phyloP scores from a whole-genome alignment of 2,113 vertebrate species.

The Ailuropoda melanoleuca region DNA sequence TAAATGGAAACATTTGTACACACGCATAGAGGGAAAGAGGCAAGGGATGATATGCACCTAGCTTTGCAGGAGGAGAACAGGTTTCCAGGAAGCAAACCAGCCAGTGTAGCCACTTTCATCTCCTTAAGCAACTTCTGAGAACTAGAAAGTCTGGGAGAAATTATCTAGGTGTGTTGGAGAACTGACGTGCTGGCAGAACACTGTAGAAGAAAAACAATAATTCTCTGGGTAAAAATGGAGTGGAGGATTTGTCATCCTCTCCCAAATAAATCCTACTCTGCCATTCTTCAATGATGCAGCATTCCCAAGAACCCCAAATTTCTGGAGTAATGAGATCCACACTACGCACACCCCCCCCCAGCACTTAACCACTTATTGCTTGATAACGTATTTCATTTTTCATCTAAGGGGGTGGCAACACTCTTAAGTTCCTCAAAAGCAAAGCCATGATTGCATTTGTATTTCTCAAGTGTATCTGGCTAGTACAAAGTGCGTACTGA shows the following conservation, averaged over 20 bases:
- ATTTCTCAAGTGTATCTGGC: background rate
- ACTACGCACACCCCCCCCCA: too few species aligned
- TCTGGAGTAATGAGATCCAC: background rate
- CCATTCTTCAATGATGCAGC: background rate
- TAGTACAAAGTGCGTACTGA: background rate
- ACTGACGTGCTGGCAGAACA: background rate
- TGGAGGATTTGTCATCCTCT: background rate
- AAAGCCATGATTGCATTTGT: background rate
- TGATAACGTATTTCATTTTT: background rate
- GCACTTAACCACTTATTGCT: background rate
- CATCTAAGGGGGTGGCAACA: background rate
- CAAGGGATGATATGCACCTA: background rate
- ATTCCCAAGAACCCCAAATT: background rate
- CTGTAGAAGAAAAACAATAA: background rate
- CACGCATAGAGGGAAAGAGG: background rate
- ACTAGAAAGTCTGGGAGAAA: background rate
- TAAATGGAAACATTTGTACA: background rate
- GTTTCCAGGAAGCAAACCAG: background rate
- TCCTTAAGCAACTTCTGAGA: background rate
- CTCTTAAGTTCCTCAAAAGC: background rate
- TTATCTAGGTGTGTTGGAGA: background rate
- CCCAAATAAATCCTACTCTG: background rate
- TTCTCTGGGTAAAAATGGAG: background rate
- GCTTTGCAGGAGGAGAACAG: background rate
- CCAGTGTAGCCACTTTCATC: background rate